phyloP scores from a whole-genome alignment of 2,888 invertebrate genomes.

The Ctenicera cuprea region DNA sequence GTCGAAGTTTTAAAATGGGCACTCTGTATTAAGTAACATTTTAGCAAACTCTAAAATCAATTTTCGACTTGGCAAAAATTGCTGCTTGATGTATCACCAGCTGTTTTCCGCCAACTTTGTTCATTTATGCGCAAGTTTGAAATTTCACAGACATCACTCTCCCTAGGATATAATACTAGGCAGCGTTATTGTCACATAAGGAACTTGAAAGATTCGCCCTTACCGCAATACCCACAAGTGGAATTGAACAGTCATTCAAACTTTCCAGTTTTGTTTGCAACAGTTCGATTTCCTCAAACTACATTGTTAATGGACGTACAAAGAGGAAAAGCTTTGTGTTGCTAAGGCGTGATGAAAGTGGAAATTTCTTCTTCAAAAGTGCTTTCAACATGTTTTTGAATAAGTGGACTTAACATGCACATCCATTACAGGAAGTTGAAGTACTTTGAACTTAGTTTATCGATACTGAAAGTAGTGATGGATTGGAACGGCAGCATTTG shows the following conservation, averaged over 20 bases:
- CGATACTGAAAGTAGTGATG: no score
- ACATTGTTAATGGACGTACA: constrained; percentile 39
- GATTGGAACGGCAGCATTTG: no score
- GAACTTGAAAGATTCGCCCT: constrained; percentile 2
- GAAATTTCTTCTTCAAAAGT: background rate
- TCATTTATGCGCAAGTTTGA: no score
- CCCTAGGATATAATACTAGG: background rate
- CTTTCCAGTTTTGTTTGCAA: constrained; percentile 30
- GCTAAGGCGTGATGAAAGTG: background rate
- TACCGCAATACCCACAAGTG: constrained; percentile 22
- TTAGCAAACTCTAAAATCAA: no score
- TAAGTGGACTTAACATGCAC: no score
- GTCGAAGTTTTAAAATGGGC: no score
- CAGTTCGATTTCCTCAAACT: constrained; percentile 32
- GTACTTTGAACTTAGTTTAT: no score
- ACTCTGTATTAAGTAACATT: no score
- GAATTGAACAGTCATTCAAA: constrained; percentile 26
- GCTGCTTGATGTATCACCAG: no score
- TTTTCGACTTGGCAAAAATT: no score
- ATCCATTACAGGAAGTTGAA: no score
- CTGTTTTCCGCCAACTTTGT: no score
- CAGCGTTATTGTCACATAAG: background rate
- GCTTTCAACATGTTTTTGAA: background rate
- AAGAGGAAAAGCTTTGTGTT: constrained; percentile 17
- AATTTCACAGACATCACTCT: background rate